Evolutionary conservation across 2,797 vertebrate species (phyloP).

Genomic region (Mastacembelus armatus): DNA sequence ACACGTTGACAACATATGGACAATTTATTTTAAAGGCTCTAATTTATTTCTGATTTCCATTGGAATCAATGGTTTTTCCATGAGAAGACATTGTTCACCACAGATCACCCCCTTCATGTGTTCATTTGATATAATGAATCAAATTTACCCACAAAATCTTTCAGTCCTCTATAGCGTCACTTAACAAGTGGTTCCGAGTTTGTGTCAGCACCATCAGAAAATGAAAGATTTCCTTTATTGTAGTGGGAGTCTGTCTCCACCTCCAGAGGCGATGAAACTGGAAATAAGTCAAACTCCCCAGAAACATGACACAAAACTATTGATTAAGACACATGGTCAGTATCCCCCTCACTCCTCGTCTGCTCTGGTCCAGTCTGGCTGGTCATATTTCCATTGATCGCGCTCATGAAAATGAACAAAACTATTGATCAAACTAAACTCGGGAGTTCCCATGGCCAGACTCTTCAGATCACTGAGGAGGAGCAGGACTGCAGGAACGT

Average conservation of each 20-base stretch:
- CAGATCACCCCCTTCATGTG: too few species aligned
- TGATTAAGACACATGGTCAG: conserved; percentile 16
- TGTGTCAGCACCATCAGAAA: neutral
- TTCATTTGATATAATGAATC: too few species aligned
- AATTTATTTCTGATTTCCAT: neutral
- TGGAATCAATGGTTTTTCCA: too few species aligned
- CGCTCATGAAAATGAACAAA: conserved; percentile 55
- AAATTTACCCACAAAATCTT: neutral
- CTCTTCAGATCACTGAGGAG: conserved; percentile 62
- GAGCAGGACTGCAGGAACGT: conserved; percentile 49
- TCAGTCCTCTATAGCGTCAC: neutral
- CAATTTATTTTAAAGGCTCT: neutral
- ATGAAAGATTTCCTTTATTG: conserved; percentile 12
- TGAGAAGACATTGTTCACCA: too few species aligned
- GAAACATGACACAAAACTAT: conserved; percentile 14
- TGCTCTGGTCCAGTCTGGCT: neutral
- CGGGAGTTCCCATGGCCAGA: conserved; percentile 43
- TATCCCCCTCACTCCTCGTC: neutral
- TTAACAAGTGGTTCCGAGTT: neutral
- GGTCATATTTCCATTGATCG: conserved; percentile 33
- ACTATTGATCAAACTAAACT: conserved; percentile 63
- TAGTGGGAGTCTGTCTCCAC: neutral
- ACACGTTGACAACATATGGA: neutral
- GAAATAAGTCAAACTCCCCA: conserved; percentile 19
- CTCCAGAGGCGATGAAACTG: conserved; percentile 34